Percentiles rank a stretch among this genome's conserved stretches.
These are phyloP conservation scores for Drosophila diplacantha DNA, from an alignment of 2,888 invertebrate species.

Conservation along the genomic window DNA sequence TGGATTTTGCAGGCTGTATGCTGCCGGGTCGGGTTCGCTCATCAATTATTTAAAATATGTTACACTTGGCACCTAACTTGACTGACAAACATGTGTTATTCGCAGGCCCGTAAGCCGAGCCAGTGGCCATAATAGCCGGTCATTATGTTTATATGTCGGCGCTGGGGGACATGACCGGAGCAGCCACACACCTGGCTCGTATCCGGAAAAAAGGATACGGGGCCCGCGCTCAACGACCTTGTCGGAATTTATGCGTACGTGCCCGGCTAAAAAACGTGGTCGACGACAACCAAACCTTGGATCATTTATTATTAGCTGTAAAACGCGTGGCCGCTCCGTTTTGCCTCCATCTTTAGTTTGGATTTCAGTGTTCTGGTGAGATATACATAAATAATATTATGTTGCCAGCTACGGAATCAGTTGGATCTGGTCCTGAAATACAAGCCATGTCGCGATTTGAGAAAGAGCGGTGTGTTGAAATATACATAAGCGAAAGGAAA, in stretches of 20 bases:
- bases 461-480: not conserved
- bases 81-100: slow-evolving; percentile 50
- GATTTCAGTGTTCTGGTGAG: slow-evolving; percentile 4
- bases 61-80: slow-evolving; percentile 66
- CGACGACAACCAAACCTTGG: slow-evolving; percentile 59
- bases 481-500: too few species aligned
- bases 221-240: slow-evolving; percentile 44
- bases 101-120: slow-evolving; percentile 40
- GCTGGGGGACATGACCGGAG: slow-evolving; percentile 21
- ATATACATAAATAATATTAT: slow-evolving; percentile 49
- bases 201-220: slow-evolving; percentile 15
- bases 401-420: slow-evolving; percentile 33
- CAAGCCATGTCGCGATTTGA: slow-evolving; percentile 1
- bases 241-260: slow-evolving; percentile 67
- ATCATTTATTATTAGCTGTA: slow-evolving; percentile 70
- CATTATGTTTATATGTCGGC: slow-evolving; percentile 62
- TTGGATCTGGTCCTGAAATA: slow-evolving; percentile 5
- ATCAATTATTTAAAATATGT: slow-evolving; percentile 69
- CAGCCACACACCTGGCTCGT: slow-evolving; percentile 26
- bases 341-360: slow-evolving; percentile 18
- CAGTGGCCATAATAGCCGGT: slow-evolving; percentile 61
- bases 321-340: slow-evolving; percentile 48
- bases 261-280: slow-evolving; percentile 46
- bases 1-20: slow-evolving; percentile 7
- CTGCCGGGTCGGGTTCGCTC: slow-evolving; percentile 44